Evolutionary conservation across 2,797 vertebrate genomes (phyloP), one percentile per base, ranked within the genome.

Genomic region (Mionectes olivaceus): DNA sequence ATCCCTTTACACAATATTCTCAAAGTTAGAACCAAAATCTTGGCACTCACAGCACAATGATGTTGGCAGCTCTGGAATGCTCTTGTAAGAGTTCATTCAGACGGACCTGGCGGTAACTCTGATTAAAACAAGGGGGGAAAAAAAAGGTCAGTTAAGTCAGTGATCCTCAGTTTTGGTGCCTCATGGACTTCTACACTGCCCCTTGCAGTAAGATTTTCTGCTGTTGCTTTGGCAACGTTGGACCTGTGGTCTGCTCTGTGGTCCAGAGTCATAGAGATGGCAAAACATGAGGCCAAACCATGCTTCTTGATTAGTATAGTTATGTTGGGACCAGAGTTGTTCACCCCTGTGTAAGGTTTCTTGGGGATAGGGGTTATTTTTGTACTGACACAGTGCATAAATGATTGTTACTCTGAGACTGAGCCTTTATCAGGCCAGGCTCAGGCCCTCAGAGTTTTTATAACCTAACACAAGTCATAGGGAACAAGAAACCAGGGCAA

Each of bases 21-120:
- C 46, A 18, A 46, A 49, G 18, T 47, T 43, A 75, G 67, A 93
- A 80, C 32, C n/a, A 93, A 70, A 83, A 28, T 52, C 35, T 22
- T 79, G 27, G 16, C 97, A 99, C 99, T 99, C 97, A 99, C 99
- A 99, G 96, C 89, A 99, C 97, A 77, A 99, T 98, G 82, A 99
- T 98, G 90, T 99, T 99, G 67, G 99, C 99, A 28, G 98, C 98
- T 90, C 98, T 98, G 0, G 99, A 99, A 84, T 99, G 97, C 94
- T 99, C 98, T 91, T 99, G 99, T 39, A 99, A 95, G 79, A 99
- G 97, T 95, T 99, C 99, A 10, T 99, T 99, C 88, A 99, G 98
- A 68, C 99, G 98, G 39, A 99, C 98, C 96, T 99, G 99, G 65
- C 99, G 99, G 93, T 98, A 98, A 50, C 99, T 99, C 99, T 99